Evolutionary conservation across 37 sponge, comb jelly and placozoan genomes (phyloP), one percentile per base, ranked within the genome.

Genomic region (Halichondria panicea): DNA sequence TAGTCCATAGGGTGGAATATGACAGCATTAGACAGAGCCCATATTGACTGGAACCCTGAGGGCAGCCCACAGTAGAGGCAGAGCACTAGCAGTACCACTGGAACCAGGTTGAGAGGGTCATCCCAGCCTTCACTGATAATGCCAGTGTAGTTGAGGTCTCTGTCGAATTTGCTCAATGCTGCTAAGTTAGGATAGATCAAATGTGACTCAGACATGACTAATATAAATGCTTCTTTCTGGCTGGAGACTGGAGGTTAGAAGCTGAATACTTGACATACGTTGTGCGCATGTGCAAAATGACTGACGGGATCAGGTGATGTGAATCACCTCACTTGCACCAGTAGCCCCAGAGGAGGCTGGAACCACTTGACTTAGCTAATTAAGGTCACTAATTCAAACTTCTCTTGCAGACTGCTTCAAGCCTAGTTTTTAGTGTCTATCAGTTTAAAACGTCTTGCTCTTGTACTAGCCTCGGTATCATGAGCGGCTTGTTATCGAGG

Each of bases 141-240:
- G 3, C 87, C 87, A 27, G 87, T 80, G 70, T 87, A 87, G 53
- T 87, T 87, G 12, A 87, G 70, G 42, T 87, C 87, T 38, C 70
- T 43, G 12, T 21, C 15, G 31, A 74, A 71, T 3, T 60, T 40
- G 21, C 71, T 34, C 21, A 85, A 36, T 15, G 22, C 54, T 37
- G 76, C 87, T 21, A 87, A 36, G 56, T 87, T 80, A 0, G 50
- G 52, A 28, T 73, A 72, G 22, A 43, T 22, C 71, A 76, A 58
- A 55, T 84, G 71, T 5, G 76, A 39, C 76, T 18, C 13, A 48
- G 52, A 11, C 52, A 48, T 11, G 52, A 18, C 11, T n/a, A n/a
- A n/a, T n/a, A n/a, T n/a, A n/a, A n/a, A n/a, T n/a, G n/a, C n/a
- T n/a, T n/a, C n/a, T n/a, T n/a, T n/a, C n/a, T n/a, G 25, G 12